Evolutionary conservation across 1,140 invertebrate genomes (phyloP).

Genomic region (Octopus sinensis): DNA sequence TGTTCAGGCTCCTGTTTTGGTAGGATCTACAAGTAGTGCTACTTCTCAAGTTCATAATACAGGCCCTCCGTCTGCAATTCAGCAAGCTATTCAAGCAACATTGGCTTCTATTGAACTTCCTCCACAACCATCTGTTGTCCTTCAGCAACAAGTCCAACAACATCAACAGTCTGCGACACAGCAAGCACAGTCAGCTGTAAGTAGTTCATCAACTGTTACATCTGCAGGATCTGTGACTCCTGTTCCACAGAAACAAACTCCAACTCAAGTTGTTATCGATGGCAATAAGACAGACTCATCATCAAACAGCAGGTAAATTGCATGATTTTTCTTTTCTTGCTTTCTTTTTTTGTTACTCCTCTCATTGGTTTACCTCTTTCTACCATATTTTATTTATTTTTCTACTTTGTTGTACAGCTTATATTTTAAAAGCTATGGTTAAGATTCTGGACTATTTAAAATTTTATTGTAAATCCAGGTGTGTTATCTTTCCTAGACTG

Average conservation of each 20-base stretch:
- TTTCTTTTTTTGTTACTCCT: slow-evolving; percentile 23
- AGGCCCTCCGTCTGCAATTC: slow-evolving; percentile 68
- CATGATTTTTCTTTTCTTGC: neutral
- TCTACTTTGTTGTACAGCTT: too few species aligned
- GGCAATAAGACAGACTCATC: neutral
- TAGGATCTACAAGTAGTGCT: neutral
- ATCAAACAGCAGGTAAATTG: neutral
- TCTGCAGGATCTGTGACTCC: neutral
- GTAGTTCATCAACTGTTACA: neutral
- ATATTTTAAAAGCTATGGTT: too few species aligned
- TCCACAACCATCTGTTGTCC: slow-evolving; percentile 32
- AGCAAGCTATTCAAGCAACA: slow-evolving; percentile 90
- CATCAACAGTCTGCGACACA: neutral
- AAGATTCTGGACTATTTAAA: too few species aligned
- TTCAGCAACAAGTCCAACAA: neutral
- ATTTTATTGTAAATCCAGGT: too few species aligned
- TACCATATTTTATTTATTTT: too few species aligned
- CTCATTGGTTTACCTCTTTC: too few species aligned
- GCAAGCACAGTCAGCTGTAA: neutral
- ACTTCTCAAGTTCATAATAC: slow-evolving; percentile 23
- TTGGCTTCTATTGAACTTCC: slow-evolving; percentile 62
- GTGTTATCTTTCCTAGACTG: too few species aligned
- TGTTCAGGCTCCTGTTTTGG: neutral
- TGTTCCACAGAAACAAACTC: neutral
- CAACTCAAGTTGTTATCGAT: neutral